These are phyloP conservation scores for Neomicropteryx cornuta DNA, from an alignment of 1,140 invertebrate genomes.

Conservation along the genomic window DNA sequence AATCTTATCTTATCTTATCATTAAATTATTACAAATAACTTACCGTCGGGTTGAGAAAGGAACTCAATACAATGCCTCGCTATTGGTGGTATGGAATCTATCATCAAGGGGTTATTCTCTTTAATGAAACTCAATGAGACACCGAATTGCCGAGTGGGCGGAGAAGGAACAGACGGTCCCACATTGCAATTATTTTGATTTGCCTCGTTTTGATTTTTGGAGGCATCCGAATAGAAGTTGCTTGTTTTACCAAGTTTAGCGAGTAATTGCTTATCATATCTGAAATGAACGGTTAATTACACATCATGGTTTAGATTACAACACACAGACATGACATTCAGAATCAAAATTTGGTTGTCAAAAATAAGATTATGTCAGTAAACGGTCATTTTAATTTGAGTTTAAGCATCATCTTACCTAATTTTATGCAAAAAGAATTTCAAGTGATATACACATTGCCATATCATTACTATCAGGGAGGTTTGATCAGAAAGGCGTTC, in stretches of 20 bases:
- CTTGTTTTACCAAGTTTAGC: slow-evolving; percentile 44
- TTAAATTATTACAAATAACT: no score
- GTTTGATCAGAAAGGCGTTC: no score
- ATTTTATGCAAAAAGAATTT: no score
- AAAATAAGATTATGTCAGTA: no score
- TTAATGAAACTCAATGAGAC: slow-evolving; percentile 86
- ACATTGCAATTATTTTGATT: slow-evolving; percentile 15
- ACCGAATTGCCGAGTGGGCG: slow-evolving; percentile 83
- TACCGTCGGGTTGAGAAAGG: slow-evolving; percentile 77
- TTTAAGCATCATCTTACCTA: no score
- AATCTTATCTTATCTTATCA: no score
- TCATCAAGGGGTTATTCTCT: slow-evolving; percentile 62
- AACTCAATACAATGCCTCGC: slow-evolving; percentile 82
- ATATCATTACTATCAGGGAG: no score
- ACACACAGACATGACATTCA: no score
- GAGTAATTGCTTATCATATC: slow-evolving; percentile 59
- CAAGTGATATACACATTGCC: no score
- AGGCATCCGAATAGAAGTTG: slow-evolving; percentile 17
- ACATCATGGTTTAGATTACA: no score
- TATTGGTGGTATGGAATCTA: slow-evolving; percentile 73
- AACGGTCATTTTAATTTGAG: no score
- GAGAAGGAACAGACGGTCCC: slow-evolving; percentile 26
- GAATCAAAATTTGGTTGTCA: no score
- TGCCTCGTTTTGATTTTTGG: slow-evolving; percentile 9
- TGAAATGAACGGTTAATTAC: slow-evolving; percentile 32